Percentiles rank a stretch among this genome's conserved stretches.
phyloP scores from a whole-genome alignment of 35 echinoderm and acorn worm species.

The Antedon bifida region DNA sequence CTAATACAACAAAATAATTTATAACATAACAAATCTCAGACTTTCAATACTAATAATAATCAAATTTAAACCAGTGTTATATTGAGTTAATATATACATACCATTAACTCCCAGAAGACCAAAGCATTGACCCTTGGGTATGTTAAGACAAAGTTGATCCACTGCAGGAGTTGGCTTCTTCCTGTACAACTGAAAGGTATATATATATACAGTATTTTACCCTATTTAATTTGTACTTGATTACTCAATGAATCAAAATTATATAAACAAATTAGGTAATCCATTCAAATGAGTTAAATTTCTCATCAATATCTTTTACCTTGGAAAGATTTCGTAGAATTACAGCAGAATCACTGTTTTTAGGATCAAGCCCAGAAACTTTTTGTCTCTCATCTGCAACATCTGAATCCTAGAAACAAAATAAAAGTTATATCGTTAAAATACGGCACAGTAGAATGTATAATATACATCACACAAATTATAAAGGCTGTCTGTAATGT shows the following conservation, averaged over 20 bases:
- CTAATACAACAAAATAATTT: slow-evolving; percentile 35
- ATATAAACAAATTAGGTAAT: too few species aligned
- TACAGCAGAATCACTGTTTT: slow-evolving; percentile 43
- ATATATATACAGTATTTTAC: too few species aligned
- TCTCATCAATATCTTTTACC: too few species aligned
- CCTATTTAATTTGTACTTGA: too few species aligned
- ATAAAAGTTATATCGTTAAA: too few species aligned
- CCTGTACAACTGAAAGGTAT: slow-evolving; percentile 28
- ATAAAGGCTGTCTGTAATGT: too few species aligned
- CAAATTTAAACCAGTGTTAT: too few species aligned
- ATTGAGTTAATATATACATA: slow-evolving; percentile 15
- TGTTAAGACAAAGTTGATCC: slow-evolving; percentile 53
- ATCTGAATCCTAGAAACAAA: slow-evolving; percentile 56
- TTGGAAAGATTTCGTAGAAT: slow-evolving; percentile 81
- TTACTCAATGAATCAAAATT: too few species aligned
- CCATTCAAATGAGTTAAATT: too few species aligned
- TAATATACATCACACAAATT: too few species aligned
- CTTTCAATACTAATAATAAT: neutral
- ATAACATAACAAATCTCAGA: neutral
- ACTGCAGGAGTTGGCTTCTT: slow-evolving; percentile 60
- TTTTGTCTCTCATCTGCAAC: slow-evolving; percentile 51
- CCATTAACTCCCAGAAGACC: slow-evolving; percentile 97
- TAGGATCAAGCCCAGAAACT: slow-evolving; percentile 18
- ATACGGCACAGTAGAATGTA: too few species aligned
- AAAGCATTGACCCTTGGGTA: slow-evolving; percentile 94